Base-by-base conservation (phyloP, 1,140 invertebrate genomes). In the Marisa cornuarietis region DNA sequence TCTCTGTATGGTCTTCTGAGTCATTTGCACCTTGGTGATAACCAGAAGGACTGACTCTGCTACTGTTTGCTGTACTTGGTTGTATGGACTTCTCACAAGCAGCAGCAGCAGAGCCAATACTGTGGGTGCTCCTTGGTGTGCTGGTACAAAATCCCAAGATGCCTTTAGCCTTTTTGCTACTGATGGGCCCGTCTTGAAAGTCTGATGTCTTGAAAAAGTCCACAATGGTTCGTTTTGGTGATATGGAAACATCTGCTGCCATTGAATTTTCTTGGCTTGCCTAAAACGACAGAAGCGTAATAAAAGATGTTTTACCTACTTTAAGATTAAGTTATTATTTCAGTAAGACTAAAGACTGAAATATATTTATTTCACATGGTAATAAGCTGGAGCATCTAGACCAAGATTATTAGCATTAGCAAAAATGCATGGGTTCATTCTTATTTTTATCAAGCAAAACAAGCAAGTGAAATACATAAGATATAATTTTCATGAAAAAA, bases 201-300 rank as follows among this genome's bases (percentile, higher is more conserved):
- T 24, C 65, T 13, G 61, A 42, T 14, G 14, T 66, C 61, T 65
- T 63, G 8, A 63, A 26, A 31, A 42, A 65, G 74, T 76, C 62
- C 54, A 62, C 42, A 18, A 62, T 75, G 51, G 54, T 75, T 18
- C 51, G 74, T 49, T 76, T 76, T 42, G 62, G 74, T 62, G 74
- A 76, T 14, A 66, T n/a, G 42, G 58, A 26, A 20, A 77, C 76
- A 24, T 77, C 76, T n/a, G 76, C 65, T 31, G 65, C 76, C 76
- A 69, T 76, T 61, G 26, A 58, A 58, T 24, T 54, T 54, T 3
- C 18, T 14, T n/a, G 18, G n/a, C 18, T 63, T 24, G 11, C 65
- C 65, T 68, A 22, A 31, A 68, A 31, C 11, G 22, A 68, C 2
- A 68, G 26, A 31, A n/a, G 22, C 65, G 6, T 16, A 68, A 6